Conservation (phyloP, 2,888 invertebrate species). For the Catocala sponsa region DNA sequence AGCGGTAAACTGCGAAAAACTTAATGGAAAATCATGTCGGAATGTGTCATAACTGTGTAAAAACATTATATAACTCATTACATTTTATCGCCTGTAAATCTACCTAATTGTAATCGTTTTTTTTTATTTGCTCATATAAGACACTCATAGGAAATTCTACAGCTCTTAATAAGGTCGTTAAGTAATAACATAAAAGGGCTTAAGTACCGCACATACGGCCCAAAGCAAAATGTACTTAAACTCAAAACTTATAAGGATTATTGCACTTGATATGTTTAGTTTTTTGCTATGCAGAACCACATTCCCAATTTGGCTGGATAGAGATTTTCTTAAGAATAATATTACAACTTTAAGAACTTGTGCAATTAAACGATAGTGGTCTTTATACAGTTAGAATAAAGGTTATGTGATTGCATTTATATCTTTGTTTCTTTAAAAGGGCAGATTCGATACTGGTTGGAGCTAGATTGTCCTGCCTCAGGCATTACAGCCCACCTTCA, state of each 20-base stretch:
- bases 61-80: neutral
- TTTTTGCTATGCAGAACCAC: constrained; percentile 56
- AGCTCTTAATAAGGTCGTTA: constrained; percentile 3
- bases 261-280: constrained; percentile 40
- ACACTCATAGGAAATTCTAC: constrained; percentile 10
- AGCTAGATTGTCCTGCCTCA: constrained; percentile 69
- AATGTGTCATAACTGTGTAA: neutral
- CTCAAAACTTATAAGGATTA: constrained; percentile 13
- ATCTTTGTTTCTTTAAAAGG: constrained; percentile 63
- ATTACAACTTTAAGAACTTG: constrained; percentile 22
- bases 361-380: constrained; percentile 38
- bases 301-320: constrained; percentile 67
- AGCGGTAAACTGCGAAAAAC: too few species aligned
- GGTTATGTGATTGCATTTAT: constrained; percentile 35
- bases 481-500: constrained; percentile 44
- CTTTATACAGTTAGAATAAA: constrained; percentile 45
- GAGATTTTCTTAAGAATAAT: constrained; percentile 57
- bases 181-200: constrained; percentile 9
- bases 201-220: constrained; percentile 10
- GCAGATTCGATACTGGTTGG: constrained; percentile 65
- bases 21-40: too few species aligned
- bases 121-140: neutral
- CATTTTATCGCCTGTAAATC: constrained; percentile 2
- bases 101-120: neutral
- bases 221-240: constrained; percentile 22